A percentile compares a stretch with the other conserved stretches of the same genome.
Evolutionary conservation across 2,888 invertebrate genomes (phyloP).

Genomic region (Pseudococcus longispinus): DNA sequence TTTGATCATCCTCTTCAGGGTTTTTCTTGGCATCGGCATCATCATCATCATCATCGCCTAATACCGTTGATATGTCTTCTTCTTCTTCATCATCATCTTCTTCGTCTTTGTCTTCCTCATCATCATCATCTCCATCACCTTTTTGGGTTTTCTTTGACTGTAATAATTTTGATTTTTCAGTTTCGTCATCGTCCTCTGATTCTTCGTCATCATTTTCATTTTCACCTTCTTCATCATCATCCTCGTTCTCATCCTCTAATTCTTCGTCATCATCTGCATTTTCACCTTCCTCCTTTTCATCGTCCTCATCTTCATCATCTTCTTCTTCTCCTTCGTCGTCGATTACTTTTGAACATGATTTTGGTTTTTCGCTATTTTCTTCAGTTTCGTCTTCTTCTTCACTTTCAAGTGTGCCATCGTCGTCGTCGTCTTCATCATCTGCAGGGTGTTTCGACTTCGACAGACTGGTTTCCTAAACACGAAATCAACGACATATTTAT

Average conservation of each 20-base stretch:
- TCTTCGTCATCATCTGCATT: neutral
- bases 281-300: neutral
- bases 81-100: neutral
- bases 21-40: no score
- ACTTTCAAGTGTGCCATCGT: neutral
- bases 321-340: neutral
- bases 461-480: neutral
- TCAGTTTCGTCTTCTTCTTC: neutral
- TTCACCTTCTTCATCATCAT: neutral
- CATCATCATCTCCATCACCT: neutral
- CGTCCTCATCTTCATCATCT: neutral
- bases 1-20: no score
- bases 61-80: no score
- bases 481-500: neutral
- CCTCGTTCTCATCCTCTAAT: neutral
- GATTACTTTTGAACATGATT: neutral
- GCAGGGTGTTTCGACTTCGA: neutral
- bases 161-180: neutral
- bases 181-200: neutral
- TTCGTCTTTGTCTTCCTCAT: neutral
- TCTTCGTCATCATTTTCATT: neutral
- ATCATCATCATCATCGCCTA: no score
- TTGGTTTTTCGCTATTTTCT: neutral
- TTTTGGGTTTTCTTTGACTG: no score
- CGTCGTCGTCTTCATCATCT: neutral